Evolutionary conservation across 2,797 vertebrate species (phyloP).

Genomic region (Oophaga sylvatica): DNA sequence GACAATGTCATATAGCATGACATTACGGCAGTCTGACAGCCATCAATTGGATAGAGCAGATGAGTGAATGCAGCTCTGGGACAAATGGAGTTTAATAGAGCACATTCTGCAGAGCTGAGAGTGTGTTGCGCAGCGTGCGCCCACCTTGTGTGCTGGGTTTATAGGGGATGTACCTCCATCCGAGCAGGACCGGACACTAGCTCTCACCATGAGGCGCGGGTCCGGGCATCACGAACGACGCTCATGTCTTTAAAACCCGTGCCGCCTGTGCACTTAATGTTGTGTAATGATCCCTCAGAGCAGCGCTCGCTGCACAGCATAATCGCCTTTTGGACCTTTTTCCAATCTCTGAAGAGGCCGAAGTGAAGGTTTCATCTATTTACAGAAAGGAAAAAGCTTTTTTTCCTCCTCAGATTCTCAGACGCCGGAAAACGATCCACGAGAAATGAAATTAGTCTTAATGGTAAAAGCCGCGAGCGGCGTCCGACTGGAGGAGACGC

Average conservation of each 20-base stretch:
- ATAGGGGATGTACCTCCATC: no score
- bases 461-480: neutral
- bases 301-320: neutral
- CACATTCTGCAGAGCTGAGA: no score
- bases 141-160: no score
- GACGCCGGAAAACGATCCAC: conserved; percentile 7
- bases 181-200: no score
- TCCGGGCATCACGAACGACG: no score
- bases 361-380: conserved; percentile 13
- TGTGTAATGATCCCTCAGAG: neutral
- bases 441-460: conserved; percentile 11
- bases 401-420: conserved; percentile 5
- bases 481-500: neutral
- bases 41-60: neutral
- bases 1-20: neutral
- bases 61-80: neutral
- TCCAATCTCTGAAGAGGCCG: conserved; percentile 6
- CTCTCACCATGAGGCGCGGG: no score
- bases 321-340: neutral
- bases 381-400: neutral
- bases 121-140: no score
- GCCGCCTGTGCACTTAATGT: neutral
- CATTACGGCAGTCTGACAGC: no score
- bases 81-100: neutral
- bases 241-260: no score